These are phyloP conservation scores for Porites divaricata DNA, from an alignment of 92 coral and sea anemone genomes.

Conservation along the genomic window DNA sequence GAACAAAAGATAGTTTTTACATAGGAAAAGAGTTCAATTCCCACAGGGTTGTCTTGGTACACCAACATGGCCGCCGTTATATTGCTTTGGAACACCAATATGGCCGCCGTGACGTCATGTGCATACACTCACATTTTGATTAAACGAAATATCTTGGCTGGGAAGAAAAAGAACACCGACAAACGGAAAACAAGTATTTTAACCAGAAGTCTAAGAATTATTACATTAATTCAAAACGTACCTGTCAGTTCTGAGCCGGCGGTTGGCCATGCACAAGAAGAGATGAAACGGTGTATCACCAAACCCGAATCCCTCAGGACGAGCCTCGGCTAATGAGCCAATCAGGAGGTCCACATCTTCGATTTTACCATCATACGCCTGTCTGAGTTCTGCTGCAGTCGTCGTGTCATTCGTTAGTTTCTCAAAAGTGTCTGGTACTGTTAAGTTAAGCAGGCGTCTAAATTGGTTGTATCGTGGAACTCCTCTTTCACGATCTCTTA, in stretches of 20 bases:
- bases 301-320: conserved; percentile 85
- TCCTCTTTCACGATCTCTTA: conserved; percentile 91
- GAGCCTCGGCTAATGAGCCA: conserved; percentile 80
- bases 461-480: conserved; percentile 89
- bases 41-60: too few relatives aligned
- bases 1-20: too few relatives aligned
- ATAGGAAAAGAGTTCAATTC: too few relatives aligned
- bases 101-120: too few relatives aligned
- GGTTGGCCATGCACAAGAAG: conserved; percentile 86
- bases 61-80: too few relatives aligned
- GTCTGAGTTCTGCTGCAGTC: conserved; percentile 56
- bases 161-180: too few relatives aligned
- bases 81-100: too few relatives aligned
- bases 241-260: conserved; percentile 88
- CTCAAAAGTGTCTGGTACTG: conserved; percentile 52
- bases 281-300: conserved; percentile 87
- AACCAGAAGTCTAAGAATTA: not conserved
- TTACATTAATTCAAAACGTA: not conserved
- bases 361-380: conserved; percentile 62
- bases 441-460: conserved; percentile 63
- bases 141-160: too few relatives aligned
- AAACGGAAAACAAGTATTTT: too few relatives aligned
- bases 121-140: too few relatives aligned
- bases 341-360: conserved; percentile 82
- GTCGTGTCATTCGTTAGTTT: conserved; percentile 68